Base-by-base conservation (phyloP, 2,888 invertebrate species). In the Reticulitermes lucifugus region DNA sequence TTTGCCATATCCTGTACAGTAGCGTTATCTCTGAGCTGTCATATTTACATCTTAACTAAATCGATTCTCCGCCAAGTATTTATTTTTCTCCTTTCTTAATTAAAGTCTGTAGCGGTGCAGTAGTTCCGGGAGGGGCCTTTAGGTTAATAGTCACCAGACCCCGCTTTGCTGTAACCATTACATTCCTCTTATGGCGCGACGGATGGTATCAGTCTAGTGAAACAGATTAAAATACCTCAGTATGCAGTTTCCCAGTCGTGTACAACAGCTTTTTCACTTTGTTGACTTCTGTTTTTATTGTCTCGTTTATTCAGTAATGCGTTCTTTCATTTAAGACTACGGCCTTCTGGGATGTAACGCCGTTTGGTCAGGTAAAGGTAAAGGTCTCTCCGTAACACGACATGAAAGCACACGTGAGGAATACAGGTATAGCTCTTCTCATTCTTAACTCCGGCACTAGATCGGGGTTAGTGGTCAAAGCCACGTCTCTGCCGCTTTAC, bases 21-120 rank as follows among this genome's bases (percentile, higher is more conserved):
- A 29, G 35, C 14, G 73, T 18, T 29, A 29, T 73, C 73, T 73
- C 35, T 29, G 9, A 41, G 73, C 41, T 41, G 41, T 73, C 41
- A 73, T 73, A 73, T 73, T 73, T 25, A 73, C 73, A 73, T 73
- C 29, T 73, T 73, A 73, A 73, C 41, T 41, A 35, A 73, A 41
- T 73, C 73, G 25, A 41, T 41, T 73, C 35, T 70, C 18, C 9
- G 18, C 35, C 35, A 29, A 41, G 22, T 73, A 41, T 41, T 71
- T 71, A 71, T 71, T 4, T 29, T 46, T 9, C 2, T 14, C 71
- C 2, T 29, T 10, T 71, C 71, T 35, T 71, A 71, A 71, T 71
- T 71, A 71, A 71, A 29, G 35, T 18, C 21, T n/a, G 1, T 25
- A 41, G 21, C 29, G 35, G 14, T 60, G 6, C 60, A 71, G 35